Conservation (phyloP, 2,888 invertebrate genomes). For the Rambutsinella grinnellia region DNA sequence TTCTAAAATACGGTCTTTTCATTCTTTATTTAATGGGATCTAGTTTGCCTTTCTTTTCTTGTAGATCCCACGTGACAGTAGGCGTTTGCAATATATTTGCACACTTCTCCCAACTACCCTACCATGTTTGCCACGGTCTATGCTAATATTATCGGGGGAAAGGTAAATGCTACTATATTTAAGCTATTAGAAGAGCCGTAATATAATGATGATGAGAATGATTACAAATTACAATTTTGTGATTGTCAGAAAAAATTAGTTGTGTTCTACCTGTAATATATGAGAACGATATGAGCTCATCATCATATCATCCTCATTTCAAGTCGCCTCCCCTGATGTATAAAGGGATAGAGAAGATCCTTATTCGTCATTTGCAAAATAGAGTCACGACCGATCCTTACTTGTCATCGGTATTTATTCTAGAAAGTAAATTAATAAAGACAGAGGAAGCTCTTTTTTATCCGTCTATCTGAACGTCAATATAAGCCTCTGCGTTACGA, state of each 20-base stretch:
- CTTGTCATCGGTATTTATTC: slow-evolving; percentile 1
- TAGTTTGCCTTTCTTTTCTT: no score
- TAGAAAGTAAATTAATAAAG: background rate
- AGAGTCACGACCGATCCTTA: slow-evolving; percentile 24
- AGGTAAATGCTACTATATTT: background rate
- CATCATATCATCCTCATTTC: background rate
- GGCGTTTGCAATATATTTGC: no score
- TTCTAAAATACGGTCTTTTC: background rate
- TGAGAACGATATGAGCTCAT: slow-evolving; percentile 13
- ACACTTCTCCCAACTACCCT: background rate
- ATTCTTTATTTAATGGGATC: no score
- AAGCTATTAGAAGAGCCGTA: slow-evolving; percentile 7
- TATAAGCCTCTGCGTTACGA: background rate
- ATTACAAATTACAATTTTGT: slow-evolving; percentile 31
- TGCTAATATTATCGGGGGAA: background rate
- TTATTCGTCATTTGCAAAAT: slow-evolving; percentile 23
- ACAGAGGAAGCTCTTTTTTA: background rate
- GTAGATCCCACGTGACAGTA: no score
- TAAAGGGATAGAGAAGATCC: slow-evolving; percentile 28
- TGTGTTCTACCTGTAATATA: slow-evolving; percentile 2
- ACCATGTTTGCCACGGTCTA: background rate
- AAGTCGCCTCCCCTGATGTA: slow-evolving; percentile 33
- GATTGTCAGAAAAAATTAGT: slow-evolving; percentile 27
- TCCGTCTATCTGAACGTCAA: background rate
- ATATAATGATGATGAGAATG: slow-evolving; percentile 30